These are phyloP conservation scores for Brienomyrus brachyistius DNA, from an alignment of 2,113 vertebrate genomes.

Conservation along the genomic window DNA sequence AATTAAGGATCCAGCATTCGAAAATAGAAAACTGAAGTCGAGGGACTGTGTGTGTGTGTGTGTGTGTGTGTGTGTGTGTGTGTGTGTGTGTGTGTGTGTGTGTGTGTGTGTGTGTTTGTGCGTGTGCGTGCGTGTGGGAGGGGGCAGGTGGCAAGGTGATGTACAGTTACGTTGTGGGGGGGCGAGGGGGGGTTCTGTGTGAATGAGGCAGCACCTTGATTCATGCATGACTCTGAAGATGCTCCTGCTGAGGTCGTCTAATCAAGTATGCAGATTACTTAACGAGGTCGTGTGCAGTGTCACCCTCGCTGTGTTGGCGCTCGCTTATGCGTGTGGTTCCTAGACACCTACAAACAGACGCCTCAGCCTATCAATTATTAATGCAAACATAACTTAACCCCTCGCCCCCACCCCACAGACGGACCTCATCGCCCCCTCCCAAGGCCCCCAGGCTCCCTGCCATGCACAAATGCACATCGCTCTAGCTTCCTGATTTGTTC, in stretches of 20 bases:
- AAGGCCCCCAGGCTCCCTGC: no score
- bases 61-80: no score
- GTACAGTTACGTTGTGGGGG: background rate
- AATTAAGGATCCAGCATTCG: conserved; percentile 30
- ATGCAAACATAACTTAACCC: background rate
- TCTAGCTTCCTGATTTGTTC: no score
- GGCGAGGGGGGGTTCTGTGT: background rate
- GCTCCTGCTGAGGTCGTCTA: background rate
- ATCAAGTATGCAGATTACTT: background rate
- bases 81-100: background rate
- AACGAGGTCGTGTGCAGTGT: background rate
- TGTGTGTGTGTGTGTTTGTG: background rate
- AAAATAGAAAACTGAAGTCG: conserved; percentile 34
- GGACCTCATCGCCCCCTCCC: no score
- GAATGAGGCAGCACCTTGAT: background rate
- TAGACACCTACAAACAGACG: background rate
- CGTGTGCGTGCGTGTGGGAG: background rate
- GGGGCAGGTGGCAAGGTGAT: background rate
- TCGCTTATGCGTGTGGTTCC: background rate
- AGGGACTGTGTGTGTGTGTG: background rate
- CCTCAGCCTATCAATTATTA: conserved; percentile 10
- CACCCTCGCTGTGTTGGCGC: background rate
- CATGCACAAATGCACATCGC: no score
- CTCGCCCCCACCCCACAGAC: no score
- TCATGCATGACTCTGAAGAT: background rate